Evolutionary conservation across 2,797 vertebrate genomes (phyloP).

Genomic region (Gallinago stenura): DNA sequence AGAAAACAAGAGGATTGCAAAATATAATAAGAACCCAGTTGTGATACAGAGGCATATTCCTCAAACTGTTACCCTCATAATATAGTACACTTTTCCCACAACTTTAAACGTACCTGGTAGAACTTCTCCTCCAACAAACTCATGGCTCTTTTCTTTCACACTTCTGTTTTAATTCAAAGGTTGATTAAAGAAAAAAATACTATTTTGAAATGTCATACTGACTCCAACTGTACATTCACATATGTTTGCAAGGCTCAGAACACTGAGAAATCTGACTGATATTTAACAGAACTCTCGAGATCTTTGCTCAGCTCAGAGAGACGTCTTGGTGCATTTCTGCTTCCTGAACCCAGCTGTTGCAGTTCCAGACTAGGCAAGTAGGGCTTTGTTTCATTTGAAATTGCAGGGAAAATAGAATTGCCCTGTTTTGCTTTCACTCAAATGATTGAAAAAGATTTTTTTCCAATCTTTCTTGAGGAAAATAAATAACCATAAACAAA

Average conservation of each 20-base stretch:
- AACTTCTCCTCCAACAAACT: background rate
- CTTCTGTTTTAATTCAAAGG: background rate
- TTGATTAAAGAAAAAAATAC: background rate
- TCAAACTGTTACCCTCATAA: background rate
- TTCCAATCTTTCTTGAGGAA: background rate
- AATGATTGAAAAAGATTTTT: background rate
- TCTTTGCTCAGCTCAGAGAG: background rate
- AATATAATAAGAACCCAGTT: background rate
- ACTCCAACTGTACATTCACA: background rate
- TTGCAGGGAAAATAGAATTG: background rate
- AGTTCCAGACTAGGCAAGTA: background rate
- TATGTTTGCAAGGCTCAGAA: background rate
- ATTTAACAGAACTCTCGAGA: background rate
- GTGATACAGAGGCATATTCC: background rate
- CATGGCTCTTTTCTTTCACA: background rate
- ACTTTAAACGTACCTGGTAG: background rate
- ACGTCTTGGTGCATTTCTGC: accelerated
- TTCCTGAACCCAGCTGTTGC: background rate
- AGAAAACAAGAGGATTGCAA: background rate
- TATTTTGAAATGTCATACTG: slow-evolving; percentile 11
- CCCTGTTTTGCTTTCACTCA: background rate
- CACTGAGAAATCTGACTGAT: background rate
- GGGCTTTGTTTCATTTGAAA: background rate
- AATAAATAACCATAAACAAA: background rate
- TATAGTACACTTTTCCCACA: background rate